phyloP scores from a whole-genome alignment of 2,888 invertebrate species.

The Dasypogon diadema region DNA sequence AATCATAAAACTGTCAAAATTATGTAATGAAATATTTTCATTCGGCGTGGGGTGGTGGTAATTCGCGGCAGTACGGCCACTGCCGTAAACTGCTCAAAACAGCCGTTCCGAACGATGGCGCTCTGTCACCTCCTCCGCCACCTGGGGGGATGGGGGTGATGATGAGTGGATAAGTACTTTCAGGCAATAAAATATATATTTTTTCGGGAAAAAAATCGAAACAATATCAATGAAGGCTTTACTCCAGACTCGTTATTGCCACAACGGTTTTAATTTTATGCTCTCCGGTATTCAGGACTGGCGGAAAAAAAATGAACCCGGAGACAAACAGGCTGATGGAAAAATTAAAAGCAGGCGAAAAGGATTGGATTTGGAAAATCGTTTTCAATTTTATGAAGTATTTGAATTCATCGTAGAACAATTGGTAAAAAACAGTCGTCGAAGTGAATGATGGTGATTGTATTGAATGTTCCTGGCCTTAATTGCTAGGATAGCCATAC shows the following conservation, averaged over 20 bases:
- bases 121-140: not conserved
- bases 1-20: conserved; percentile 52
- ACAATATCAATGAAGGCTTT: conserved; percentile 46
- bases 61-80: not conserved
- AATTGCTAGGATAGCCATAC: too few relatives aligned
- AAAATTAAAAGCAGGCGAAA: conserved; percentile 6
- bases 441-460: too few relatives aligned
- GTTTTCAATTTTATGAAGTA: not conserved
- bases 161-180: conserved; percentile 45
- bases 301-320: not conserved
- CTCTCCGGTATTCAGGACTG: not conserved
- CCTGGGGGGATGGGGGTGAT: not conserved
- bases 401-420: not conserved
- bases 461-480: too few relatives aligned
- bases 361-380: not conserved
- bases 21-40: conserved; percentile 52
- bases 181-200: conserved; percentile 37
- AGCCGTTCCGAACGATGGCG: not conserved
- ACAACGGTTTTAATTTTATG: conserved; percentile 49
- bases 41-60: conserved; percentile 31
- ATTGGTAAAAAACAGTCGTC: too few relatives aligned
- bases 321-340: conserved; percentile 14
- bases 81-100: not conserved
- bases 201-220: conserved; percentile 32
- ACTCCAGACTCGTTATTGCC: conserved; percentile 37